Evolutionary conservation across 2,888 invertebrate species (phyloP), one percentile per base, ranked within the genome.

Genomic region (Megaustenia siamemsis): DNA sequence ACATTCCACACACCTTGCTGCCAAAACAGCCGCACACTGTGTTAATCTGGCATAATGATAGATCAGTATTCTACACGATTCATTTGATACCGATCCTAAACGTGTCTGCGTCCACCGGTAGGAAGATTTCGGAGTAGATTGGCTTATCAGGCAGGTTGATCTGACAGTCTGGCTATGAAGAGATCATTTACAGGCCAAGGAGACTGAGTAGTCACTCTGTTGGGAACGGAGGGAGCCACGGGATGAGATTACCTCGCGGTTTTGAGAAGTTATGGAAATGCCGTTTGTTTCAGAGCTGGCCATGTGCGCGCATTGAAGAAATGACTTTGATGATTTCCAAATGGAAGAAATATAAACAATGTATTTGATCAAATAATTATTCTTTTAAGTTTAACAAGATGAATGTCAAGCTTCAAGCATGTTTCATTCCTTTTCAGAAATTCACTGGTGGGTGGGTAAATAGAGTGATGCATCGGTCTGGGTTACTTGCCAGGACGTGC

Each of bases 51-150:
- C 32, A 32, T n/a, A 60, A 3, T 3, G 60, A 60, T 60, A 40
- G 28, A 69, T 69, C 38, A 69, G 1, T 69, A n/a, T 69, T 10
- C 24, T 40, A 43, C 40, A 40, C 21, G 21, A 21, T 43, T 40
- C 69, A 2, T 21, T 43, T 8, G 71, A 71, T 71, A 43, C 8
- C 24, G 43, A 71, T 71, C 71, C 43, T 43, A 35, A 18, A 35
- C 35, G 66, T 4, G 12, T 38, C 35, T 12, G n/a, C 43, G 28
- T 28, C n/a, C 40, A 43, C 71, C 12, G 71, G 71, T 71, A 71
- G 71, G 43, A 40, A 43, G 71, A 71, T 71, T 18, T 45, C 43
- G 43, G 24, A n/a, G 38, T 10, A 40, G 71, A 45, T 71, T 71
- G 43, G 8, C 12, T n/a, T 24, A n/a, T n/a, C 28, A 18, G 38